phyloP scores from a whole-genome alignment of 37 sponge, comb jelly and placozoan species.

The Crambe crambe region DNA sequence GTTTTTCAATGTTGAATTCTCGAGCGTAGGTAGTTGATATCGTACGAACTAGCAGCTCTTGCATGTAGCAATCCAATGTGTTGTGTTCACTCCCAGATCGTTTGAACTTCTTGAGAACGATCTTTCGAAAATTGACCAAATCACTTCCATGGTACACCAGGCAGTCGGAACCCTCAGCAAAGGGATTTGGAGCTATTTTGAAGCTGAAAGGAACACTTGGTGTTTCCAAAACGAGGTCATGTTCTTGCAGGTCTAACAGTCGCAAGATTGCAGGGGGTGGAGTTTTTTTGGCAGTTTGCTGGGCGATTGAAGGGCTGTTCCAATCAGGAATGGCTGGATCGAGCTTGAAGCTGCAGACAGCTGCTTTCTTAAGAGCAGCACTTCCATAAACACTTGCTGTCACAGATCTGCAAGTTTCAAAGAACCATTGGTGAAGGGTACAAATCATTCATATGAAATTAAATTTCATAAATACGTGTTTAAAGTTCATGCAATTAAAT shows the following conservation, averaged over 20 bases:
- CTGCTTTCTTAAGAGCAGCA: conserved; percentile 23
- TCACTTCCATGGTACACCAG: conserved; percentile 63
- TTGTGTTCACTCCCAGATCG: conserved; percentile 3
- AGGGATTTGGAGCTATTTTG: conserved; percentile 60
- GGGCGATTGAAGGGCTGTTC: conserved; percentile 20
- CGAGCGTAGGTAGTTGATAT: conserved; percentile 44
- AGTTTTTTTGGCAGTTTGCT: conserved; percentile 40
- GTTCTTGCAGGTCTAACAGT: conserved; percentile 37
- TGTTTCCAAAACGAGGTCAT: conserved; percentile 11
- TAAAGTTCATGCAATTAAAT: no score
- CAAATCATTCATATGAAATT: no score
- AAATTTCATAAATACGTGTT: no score
- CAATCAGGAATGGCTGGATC: conserved; percentile 42
- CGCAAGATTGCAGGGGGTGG: conserved; percentile 16
- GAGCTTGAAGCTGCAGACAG: conserved; percentile 2
- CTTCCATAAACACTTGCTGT: conserved; percentile 40
- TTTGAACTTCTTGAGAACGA: conserved; percentile 63
- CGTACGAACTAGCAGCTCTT: conserved; percentile 39
- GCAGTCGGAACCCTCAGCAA: conserved; percentile 58
- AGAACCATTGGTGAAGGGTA: no score
- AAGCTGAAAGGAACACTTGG: conserved; percentile 41
- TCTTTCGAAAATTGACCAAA: conserved; percentile 6
- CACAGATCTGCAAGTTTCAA: conserved; percentile 22
- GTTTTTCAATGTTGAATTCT: conserved; percentile 53
- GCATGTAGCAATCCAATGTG: conserved; percentile 52